These are phyloP conservation scores for Drosophila vallismaia DNA, from an alignment of 2,888 invertebrate genomes.

Conservation along the genomic window DNA sequence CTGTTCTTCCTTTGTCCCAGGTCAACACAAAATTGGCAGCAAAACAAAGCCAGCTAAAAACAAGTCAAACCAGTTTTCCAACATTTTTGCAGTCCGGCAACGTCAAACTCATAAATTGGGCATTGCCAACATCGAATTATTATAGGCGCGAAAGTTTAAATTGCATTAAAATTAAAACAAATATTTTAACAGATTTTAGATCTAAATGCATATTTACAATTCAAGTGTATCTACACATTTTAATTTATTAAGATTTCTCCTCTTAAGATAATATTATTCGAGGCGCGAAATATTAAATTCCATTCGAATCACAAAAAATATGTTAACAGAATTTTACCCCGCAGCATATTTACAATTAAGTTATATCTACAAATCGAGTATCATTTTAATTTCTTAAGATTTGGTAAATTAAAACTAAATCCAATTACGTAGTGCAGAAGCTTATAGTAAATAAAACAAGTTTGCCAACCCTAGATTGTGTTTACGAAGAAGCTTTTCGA, in stretches of 20 bases:
- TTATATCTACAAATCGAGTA: no score
- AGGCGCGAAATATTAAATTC: background rate
- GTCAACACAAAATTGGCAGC: background rate
- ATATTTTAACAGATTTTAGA: no score
- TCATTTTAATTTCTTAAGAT: no score
- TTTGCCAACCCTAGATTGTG: background rate
- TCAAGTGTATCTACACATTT: no score
- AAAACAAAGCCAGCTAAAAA: conserved; percentile 42
- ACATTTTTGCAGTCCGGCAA: background rate
- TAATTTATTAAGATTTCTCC: no score
- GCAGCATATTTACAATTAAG: no score
- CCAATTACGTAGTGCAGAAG: background rate
- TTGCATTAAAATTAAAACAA: background rate
- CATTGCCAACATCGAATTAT: background rate
- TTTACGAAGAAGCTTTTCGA: conserved; percentile 9
- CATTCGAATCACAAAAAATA: no score
- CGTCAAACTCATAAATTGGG: background rate
- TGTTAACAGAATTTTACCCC: no score
- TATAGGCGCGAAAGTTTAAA: background rate
- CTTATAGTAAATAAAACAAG: background rate
- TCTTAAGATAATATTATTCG: background rate
- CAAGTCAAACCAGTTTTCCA: conserved; percentile 51
- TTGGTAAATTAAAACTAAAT: background rate
- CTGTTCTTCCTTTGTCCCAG: conserved; percentile 32
- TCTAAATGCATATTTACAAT: no score